Base-by-base conservation (phyloP, 2,113 vertebrate genomes). In the Pelodiscus sinensis region DNA sequence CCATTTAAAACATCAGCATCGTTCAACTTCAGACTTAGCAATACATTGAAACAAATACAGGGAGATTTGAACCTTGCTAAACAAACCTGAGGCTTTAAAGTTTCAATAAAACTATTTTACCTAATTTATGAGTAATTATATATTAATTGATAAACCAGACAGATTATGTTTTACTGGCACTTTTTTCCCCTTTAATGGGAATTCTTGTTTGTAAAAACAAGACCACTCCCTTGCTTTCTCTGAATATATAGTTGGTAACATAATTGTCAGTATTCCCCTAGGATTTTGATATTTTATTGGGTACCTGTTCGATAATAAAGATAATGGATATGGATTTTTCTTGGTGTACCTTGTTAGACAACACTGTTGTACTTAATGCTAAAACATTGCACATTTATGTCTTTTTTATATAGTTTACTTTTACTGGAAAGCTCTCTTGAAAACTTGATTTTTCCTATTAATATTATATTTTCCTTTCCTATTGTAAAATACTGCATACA, bases 31-130 rank as follows among this genome's bases (percentile, higher is more conserved):
- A 15, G 3, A 71, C 29, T n/a, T 58, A 54, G 51, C 4, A 2
- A 8, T 27, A 24, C 71, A 71, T 19, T 1, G 0, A 1, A 29
- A 62, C 2, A 22, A 75, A 75, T 62, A 82, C 65, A 9, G 50
- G 19, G 8, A 13, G 57, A 16, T 81, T 95, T 93, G 19, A 82
- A 75, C 89, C 25, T 21, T 90, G 31, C 15, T 85, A 93, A 71
- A 29, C 75, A 93, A 79, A 11, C 87, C 44, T 6, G 44, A 90
- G 87, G 2, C 77, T 88, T 90, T 90, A 87, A 11, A 62, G 31
- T 16, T 56, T 77, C 4, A 55, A 50, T 54, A 92, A 87, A 60
- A 55, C 6, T 57, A 92, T 25, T 25, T 82, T 15, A 57, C 18
- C 9, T 54, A 24, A 84, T 25, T 68, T 87, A 27, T 79, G 44